Evolutionary conservation across 2,888 invertebrate species (phyloP), one percentile per base, ranked within the genome.

Genomic region (Epirrhoe tristata): DNA sequence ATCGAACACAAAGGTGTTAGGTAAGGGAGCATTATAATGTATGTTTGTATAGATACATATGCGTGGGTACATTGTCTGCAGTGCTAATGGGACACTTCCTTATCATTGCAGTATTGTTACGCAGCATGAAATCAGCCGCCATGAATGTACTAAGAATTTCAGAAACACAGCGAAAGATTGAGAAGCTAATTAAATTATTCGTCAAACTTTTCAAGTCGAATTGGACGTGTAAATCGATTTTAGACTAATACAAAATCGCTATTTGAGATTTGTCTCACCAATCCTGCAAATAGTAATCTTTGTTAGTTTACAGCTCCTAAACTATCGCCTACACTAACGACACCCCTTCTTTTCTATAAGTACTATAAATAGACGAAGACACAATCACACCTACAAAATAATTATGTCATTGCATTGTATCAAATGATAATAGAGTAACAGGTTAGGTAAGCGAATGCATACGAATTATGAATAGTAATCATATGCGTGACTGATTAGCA

Each of bases 1-100:
- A 69, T 72, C 57, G 52, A 24, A 24, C 24, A 46, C 56, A 43
- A 43, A 52, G 61, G 63, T 63, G 64, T 69, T 70, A 67, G 64
- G 69, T 64, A 68, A 71, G 66, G 56, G 48, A 52, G 12, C 34
- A 7, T 7, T 34, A 43, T 39, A 56, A 14, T 14, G 16, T 43
- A 43, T 8, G 16, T 7, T 6, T 54, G 39, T 54, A 51, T 31
- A 58, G 54, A 62, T 63, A 70, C 8, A 54, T 36, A 16, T 12
- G 54, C 16, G 54, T 36, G 54, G 34, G 54, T 36, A 36, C 16
- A 43, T 43, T 43, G 39, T 43, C 39, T 43, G 48, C n/a, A 54
- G 16, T 54, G 54, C 54, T 54, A 36, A 54, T 54, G 14, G 7
- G 46, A 46, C 57, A 57, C 43, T 57, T 52, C 46, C 54, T 54